Conservation (phyloP, 2,888 invertebrate species). For the Chrysolina americana region DNA sequence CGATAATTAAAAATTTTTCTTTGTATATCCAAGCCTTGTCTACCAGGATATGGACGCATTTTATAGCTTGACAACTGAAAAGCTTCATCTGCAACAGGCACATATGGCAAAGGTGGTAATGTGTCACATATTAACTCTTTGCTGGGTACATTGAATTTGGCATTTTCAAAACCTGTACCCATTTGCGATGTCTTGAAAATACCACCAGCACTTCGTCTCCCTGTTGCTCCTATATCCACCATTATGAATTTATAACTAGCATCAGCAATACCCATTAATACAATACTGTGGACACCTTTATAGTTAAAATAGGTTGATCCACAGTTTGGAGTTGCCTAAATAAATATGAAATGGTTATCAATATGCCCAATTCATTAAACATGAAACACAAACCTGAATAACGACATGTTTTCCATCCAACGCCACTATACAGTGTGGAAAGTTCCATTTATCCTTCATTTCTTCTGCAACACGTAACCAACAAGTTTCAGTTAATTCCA, state of each 20-base stretch:
- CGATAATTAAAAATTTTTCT: not conserved
- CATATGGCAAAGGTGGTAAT: constrained; percentile 1
- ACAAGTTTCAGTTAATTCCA: not conserved
- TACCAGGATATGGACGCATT: not conserved
- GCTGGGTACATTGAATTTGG: not conserved
- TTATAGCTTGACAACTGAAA: not conserved
- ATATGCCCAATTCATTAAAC: not conserved
- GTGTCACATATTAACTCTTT: not conserved
- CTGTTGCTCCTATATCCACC: not conserved
- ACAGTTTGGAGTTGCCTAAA: too few relatives aligned
- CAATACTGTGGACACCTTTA: constrained; percentile 24
- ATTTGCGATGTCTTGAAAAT: not conserved
- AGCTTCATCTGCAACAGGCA: not conserved
- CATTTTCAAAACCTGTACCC: not conserved
- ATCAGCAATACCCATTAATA: not conserved
- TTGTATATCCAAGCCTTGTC: not conserved
- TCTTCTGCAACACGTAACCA: too few relatives aligned
- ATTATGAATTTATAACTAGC: not conserved
- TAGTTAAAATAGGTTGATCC: too few relatives aligned
- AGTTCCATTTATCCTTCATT: not conserved
- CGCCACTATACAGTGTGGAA: not conserved
- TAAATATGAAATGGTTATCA: not conserved
- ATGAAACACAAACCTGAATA: not conserved
- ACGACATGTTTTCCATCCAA: not conserved
- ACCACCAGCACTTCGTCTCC: not conserved